A percentile compares a stretch with the other conserved stretches of the same genome.
phyloP scores from a whole-genome alignment of 2,113 vertebrate species.

The Heterotis niloticus region DNA sequence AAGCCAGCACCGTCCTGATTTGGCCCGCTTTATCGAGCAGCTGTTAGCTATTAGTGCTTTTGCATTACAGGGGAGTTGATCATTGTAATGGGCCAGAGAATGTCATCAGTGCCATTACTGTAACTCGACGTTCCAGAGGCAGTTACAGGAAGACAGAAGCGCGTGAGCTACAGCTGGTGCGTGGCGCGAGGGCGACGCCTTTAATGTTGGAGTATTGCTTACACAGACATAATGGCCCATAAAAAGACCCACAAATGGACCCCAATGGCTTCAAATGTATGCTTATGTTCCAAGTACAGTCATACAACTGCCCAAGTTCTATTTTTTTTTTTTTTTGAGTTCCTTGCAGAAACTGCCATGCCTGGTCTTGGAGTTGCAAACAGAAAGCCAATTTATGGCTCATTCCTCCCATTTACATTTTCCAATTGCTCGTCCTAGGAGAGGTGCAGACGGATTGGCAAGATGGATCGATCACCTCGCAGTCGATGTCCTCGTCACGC shows the following conservation, averaged over 20 bases:
- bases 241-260: conserved; percentile 1
- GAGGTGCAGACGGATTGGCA: background rate
- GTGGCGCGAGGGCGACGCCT: background rate
- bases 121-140: background rate
- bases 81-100: conserved; percentile 57
- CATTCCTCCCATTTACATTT: conserved; percentile 1
- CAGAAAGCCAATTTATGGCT: conserved; percentile 6
- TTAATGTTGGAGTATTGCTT: conserved; percentile 1
- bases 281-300: conserved; percentile 2
- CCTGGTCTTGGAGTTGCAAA: conserved; percentile 8
- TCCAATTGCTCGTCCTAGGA: background rate
- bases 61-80: conserved; percentile 67
- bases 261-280: conserved; percentile 12
- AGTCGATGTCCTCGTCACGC: background rate
- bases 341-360: conserved; percentile 13
- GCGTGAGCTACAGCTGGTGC: background rate
- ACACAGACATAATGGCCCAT: conserved; percentile 14
- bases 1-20: conserved; percentile 56
- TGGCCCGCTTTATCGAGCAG: conserved; percentile 59
- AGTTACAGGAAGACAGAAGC: background rate
- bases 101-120: background rate
- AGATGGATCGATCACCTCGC: background rate
- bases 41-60: conserved; percentile 68
- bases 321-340: conserved; percentile 18
- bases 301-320: background rate